A percentile compares a stretch with the other conserved stretches of the same genome.
Conservation (phyloP, 2,113 vertebrate genomes). For the Amia ocellicauda region DNA sequence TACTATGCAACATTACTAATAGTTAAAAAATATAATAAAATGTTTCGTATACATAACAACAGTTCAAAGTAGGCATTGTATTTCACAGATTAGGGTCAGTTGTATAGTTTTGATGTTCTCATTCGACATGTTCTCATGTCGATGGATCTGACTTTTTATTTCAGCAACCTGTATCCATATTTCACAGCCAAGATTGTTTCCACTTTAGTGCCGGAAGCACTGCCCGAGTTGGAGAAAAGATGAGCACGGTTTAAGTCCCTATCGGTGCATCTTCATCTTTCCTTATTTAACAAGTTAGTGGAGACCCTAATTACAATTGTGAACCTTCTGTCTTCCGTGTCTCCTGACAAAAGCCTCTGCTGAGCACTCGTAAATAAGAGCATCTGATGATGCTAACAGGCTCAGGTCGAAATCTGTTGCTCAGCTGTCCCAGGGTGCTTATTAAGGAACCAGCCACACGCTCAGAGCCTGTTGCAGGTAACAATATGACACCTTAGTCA, state of each 20-base stretch:
- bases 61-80: too few relatives aligned
- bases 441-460: constrained; percentile 16
- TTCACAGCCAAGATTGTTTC: too few relatives aligned
- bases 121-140: too few relatives aligned
- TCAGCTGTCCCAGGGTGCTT: constrained; percentile 14
- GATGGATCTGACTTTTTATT: too few relatives aligned
- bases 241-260: background rate
- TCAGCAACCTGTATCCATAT: too few relatives aligned
- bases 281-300: constrained; percentile 3
- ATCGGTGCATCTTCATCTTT: background rate
- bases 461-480: constrained; percentile 29
- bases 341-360: background rate
- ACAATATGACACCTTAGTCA: constrained; percentile 28
- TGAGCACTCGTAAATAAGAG: constrained; percentile 1
- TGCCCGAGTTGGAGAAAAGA: too few relatives aligned
- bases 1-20: too few relatives aligned
- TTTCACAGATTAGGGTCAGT: too few relatives aligned
- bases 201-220: too few relatives aligned
- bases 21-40: too few relatives aligned
- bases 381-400: constrained; percentile 10
- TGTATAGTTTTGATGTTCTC: too few relatives aligned
- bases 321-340: background rate
- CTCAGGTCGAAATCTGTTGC: background rate
- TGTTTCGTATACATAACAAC: too few relatives aligned
- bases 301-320: constrained; percentile 8